Evolutionary conservation across 2,797 vertebrate genomes (phyloP).

Genomic region (Tadarida brasiliensis): DNA sequence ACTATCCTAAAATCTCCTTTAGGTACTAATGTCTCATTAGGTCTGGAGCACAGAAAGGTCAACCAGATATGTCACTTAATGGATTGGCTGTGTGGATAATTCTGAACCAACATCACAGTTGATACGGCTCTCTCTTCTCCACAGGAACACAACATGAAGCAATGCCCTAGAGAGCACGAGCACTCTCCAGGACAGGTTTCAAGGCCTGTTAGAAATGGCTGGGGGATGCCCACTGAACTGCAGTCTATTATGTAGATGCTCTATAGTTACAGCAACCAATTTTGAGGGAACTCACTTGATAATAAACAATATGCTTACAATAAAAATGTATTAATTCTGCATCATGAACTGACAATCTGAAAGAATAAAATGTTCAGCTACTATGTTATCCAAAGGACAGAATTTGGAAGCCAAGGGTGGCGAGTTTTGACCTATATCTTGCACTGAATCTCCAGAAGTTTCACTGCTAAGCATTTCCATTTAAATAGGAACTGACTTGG

Average conservation of each 20-base stretch:
- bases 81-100: slow-evolving; percentile 14
- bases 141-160: slow-evolving; percentile 31
- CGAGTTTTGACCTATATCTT: neutral
- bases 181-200: neutral
- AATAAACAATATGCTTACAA: slow-evolving; percentile 31
- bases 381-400: slow-evolving; percentile 6
- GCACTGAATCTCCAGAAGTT: slow-evolving; percentile 30
- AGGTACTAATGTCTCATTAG: slow-evolving; percentile 25
- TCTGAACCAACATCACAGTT: slow-evolving; percentile 31
- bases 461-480: slow-evolving; percentile 11
- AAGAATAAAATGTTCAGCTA: slow-evolving; percentile 43
- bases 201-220: slow-evolving; percentile 1
- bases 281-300: slow-evolving; percentile 39
- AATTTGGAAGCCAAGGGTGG: neutral
- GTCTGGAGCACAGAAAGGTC: slow-evolving; percentile 17
- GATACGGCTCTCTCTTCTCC: slow-evolving; percentile 27
- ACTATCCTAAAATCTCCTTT: neutral
- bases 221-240: neutral
- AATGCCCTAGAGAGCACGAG: neutral
- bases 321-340: slow-evolving; percentile 27
- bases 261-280: neutral
- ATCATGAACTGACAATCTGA: slow-evolving; percentile 6
- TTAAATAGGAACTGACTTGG: slow-evolving; percentile 49
- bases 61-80: neutral
- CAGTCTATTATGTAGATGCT: neutral